A percentile compares a stretch with the other conserved stretches of the same genome.
phyloP scores from a whole-genome alignment of 2,113 vertebrate genomes.

The Prunella fulvescens region DNA sequence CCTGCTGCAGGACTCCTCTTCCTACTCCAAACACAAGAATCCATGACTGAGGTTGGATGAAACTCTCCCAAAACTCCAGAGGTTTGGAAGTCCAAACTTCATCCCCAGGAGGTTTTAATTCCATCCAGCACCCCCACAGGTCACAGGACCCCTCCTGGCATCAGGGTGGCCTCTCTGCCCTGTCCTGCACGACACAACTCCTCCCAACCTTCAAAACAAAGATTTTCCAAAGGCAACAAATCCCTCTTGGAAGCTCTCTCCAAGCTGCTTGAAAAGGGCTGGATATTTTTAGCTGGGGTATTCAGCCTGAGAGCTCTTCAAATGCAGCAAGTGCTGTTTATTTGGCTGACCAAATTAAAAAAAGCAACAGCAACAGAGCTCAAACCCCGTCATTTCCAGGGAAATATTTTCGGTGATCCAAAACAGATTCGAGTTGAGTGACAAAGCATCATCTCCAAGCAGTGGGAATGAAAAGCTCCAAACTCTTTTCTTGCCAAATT shows the following conservation, averaged over 20 bases:
- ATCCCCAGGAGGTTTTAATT: background rate
- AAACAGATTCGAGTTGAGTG: background rate
- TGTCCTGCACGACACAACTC: background rate
- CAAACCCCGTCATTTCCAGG: background rate
- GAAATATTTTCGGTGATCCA: conserved; percentile 13
- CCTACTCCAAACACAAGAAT: background rate
- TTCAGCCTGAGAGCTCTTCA: conserved; percentile 21
- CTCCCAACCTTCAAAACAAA: background rate
- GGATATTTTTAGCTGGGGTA: conserved; percentile 2
- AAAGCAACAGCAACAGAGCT: conserved; percentile 3
- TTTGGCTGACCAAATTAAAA: conserved; percentile 8
- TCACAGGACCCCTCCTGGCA: too few relatives aligned
- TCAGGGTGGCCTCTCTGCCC: background rate
- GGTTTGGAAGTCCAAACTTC: background rate
- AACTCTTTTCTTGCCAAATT: background rate
- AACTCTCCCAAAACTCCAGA: background rate
- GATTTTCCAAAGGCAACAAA: background rate
- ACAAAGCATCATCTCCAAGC: background rate
- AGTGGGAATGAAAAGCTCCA: background rate
- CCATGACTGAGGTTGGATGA: background rate
- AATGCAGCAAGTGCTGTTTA: background rate
- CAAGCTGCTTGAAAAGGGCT: background rate
- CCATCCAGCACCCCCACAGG: background rate
- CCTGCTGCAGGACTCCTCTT: background rate
- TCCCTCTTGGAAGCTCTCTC: background rate